These are phyloP conservation scores for Trissolcus basalis DNA, from an alignment of 1,140 invertebrate species.

Conservation along the genomic window DNA sequence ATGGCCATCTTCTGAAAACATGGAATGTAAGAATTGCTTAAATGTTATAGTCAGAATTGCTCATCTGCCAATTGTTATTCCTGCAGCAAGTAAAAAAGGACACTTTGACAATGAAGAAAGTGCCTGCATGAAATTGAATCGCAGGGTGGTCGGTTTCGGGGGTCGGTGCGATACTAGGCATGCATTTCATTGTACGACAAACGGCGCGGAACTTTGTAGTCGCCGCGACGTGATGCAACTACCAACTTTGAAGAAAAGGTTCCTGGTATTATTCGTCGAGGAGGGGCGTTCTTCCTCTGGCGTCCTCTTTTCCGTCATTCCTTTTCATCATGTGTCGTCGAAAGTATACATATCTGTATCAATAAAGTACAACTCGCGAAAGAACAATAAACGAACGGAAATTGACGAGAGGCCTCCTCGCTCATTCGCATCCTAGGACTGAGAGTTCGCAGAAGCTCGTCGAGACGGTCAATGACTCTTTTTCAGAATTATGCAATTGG, in stretches of 20 bases:
- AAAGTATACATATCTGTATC: conserved; percentile 5
- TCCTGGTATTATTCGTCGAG: conserved; percentile 64
- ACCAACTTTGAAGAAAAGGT: conserved; percentile 68
- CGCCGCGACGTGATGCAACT: conserved; percentile 74
- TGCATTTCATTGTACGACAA: conserved; percentile 60
- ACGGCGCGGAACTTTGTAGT: conserved; percentile 68
- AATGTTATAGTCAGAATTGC: no score
- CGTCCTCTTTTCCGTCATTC: conserved; percentile 23
- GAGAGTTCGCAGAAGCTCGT: conserved; percentile 1
- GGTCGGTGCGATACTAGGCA: conserved; percentile 43
- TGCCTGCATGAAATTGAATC: no score
- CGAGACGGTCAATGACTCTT: conserved; percentile 71
- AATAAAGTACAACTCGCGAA: conserved; percentile 13
- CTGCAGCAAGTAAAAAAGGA: no score
- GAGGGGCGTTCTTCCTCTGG: conserved; percentile 47
- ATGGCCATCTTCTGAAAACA: no score
- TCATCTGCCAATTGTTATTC: no score
- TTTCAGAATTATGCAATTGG: conserved; percentile 73
- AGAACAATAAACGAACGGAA: neutral
- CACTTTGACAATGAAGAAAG: no score
- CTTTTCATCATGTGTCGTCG: conserved; percentile 21
- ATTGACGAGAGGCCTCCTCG: no score
- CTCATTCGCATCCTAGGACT: no score
- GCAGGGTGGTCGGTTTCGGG: no score
- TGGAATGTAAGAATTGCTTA: no score